Evolutionary conservation across 2,113 vertebrate species (phyloP), one percentile per base, ranked within the genome.

Genomic region (Daphoenositta chrysoptera): DNA sequence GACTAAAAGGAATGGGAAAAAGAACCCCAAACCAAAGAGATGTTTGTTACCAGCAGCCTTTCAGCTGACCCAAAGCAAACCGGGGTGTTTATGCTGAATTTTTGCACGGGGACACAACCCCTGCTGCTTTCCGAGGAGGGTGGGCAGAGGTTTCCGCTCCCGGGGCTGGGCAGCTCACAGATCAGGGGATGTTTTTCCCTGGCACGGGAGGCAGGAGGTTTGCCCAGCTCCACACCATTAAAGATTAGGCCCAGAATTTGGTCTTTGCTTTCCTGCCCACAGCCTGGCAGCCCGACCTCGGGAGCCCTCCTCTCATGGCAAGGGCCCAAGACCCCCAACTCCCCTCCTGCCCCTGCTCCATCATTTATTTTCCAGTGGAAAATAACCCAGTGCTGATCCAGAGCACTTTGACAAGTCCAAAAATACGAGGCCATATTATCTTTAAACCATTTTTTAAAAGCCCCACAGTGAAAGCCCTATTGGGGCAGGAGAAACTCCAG

Each of bases 371-470:
- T 81, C 94, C 94, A 90, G 30, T 53, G 71, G 92, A 97, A 97
- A 93, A 82, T 63, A 87, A 57, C 71, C 85, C 66, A 54, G 37
- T 1, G 10, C 82, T 80, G 79, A 95, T 77, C 56, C n/a, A 4
- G 42, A 60, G 31, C 35, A 4, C 53, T 71, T 56, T 87, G 72
- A 91, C 77, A 95, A 96, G 81, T 33, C 97, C 84, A 94, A 93
- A 97, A 97, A 75, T 88, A 96, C 4, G 53, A 89, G 91, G 39
- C 82, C 61, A 16, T 61, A 66, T 96, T 95, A 92, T 92, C 96
- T 94, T 94, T 65, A 97, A 97, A 44, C 64, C 45, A 64, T 75
- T 90, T 90, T 51, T 39, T 15, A 39, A 77, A 87, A 50, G 30
- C 48, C n/a, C 68, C 76, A 26, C 78, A 40, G 66, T 31, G 37